Percentiles rank a stretch among this genome's conserved stretches.
Evolutionary conservation across 2,113 vertebrate genomes (phyloP).

Genomic region (Takifugu flavidus): DNA sequence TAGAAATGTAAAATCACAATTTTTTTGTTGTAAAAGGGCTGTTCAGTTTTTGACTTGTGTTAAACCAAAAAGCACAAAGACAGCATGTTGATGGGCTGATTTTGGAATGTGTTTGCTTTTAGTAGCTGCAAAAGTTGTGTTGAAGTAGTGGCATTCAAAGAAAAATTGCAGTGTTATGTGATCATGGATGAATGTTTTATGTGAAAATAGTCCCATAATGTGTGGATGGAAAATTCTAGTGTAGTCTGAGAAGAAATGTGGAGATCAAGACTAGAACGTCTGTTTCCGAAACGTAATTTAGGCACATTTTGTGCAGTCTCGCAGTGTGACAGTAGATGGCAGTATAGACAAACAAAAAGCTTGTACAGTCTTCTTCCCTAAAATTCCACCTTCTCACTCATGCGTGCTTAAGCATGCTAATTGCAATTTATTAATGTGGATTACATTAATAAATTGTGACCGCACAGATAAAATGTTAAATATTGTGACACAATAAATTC

Average conservation of each 20-base stretch:
- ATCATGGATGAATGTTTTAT: conserved; percentile 67
- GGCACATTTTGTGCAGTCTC: not conserved
- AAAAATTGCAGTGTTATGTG: conserved; percentile 21
- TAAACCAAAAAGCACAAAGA: conserved; percentile 54
- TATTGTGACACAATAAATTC: conserved; percentile 2
- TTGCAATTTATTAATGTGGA: not conserved
- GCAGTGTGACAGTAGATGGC: conserved; percentile 50
- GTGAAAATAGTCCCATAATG: conserved; percentile 34
- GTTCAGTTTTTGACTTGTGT: conserved; percentile 34
- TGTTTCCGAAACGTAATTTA: not conserved
- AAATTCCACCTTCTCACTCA: not conserved
- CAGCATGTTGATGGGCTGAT: conserved; percentile 69
- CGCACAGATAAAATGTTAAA: not conserved
- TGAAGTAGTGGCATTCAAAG: conserved; percentile 7
- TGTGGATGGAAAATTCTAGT: conserved; percentile 14
- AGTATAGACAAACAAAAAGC: conserved; percentile 28
- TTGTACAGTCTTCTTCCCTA: not conserved
- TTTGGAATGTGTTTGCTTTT: conserved; percentile 67
- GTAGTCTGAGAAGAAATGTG: too few species aligned
- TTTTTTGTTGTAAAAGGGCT: conserved; percentile 44
- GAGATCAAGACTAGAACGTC: not conserved
- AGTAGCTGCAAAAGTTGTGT: conserved; percentile 23
- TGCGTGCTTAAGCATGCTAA: not conserved
- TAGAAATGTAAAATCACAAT: conserved; percentile 15
- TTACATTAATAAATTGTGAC: conserved; percentile 9